Base-by-base conservation (phyloP, 2,797 vertebrate species). In the Pogonophryne albipinna region DNA sequence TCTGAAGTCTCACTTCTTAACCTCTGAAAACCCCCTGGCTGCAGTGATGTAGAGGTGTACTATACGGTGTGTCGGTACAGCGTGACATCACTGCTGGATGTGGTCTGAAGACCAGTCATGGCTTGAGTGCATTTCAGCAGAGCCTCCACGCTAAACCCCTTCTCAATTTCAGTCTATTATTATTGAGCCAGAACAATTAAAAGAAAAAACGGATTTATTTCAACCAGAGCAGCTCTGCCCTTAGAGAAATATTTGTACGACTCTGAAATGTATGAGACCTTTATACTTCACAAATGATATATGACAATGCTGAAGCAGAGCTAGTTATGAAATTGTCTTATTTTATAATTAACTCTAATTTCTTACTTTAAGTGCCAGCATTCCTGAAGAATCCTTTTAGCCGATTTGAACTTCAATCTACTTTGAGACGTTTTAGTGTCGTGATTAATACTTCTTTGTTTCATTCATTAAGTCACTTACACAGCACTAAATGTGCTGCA, bases 71-170 rank as follows among this genome's bases (percentile, higher is more conserved):
- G 71, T 74, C 27, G 0, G 46, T 12, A 34, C 23, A 1, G 17
- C 0, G 41, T 77, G 74, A 84, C 79, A 79, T 85, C 72, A 73
- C 82, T 63, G 71, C n/a, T 62, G 63, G 67, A 64, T 38, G 34
- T 63, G 71, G 76, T 63, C 86, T 76, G 79, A 44, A 66, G 61
- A 78, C 61, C 34, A n/a, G 31, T 74, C 83, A 87, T 87, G 83
- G 81, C 85, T 87, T 85, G 46, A 74, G 44, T 63, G 74, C 20
- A 8, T 64, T 55, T 74, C 47, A 74, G 66, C 49, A 66, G 72
- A 76, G 74, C 71, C 3, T 71, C 51, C 20, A 55, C 55, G 6
- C 46, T 47, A 34, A 38, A 63, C 49, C 12, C n/a, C 31, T 17
- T n/a, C 44, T 66, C 34, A 3, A 49, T 45, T 59, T 68, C 58